Conservation (phyloP, 2,797 vertebrate genomes). For the Schizopygopsis malacanthus region DNA sequence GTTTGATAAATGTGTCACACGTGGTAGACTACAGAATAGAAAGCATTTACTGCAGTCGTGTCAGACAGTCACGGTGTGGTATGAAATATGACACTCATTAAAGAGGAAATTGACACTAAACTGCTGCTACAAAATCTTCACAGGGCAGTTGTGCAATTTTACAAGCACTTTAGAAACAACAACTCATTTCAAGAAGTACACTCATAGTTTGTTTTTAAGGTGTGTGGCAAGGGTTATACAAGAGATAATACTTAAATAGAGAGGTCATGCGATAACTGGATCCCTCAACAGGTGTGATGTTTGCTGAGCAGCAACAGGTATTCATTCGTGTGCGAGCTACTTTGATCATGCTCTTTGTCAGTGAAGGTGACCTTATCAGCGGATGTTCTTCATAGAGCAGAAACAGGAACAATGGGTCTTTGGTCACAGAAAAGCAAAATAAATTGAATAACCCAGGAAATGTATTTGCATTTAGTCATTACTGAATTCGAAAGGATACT, state of each 20-base stretch:
- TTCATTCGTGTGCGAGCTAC: neutral
- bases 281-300: slow-evolving; percentile 24
- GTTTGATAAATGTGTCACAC: neutral
- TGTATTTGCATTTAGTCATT: neutral
- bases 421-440: neutral
- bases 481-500: neutral
- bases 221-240: slow-evolving; percentile 4
- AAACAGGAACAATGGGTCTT: slow-evolving; percentile 25
- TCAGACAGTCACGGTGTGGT: neutral
- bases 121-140: neutral
- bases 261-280: slow-evolving; percentile 10
- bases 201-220: slow-evolving; percentile 31
- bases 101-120: neutral
- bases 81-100: neutral
- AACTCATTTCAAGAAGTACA: neutral
- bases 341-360: slow-evolving; percentile 31
- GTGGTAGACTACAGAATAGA: no score
- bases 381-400: neutral
- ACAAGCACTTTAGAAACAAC: slow-evolving; percentile 18
- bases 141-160: neutral
- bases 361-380: slow-evolving; percentile 31
- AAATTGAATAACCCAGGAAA: neutral
- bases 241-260: slow-evolving; percentile 17
- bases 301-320: slow-evolving; percentile 14
- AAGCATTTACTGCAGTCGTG: neutral